Conservation (phyloP, 2,113 vertebrate species). For the Pterocles gutturalis region DNA sequence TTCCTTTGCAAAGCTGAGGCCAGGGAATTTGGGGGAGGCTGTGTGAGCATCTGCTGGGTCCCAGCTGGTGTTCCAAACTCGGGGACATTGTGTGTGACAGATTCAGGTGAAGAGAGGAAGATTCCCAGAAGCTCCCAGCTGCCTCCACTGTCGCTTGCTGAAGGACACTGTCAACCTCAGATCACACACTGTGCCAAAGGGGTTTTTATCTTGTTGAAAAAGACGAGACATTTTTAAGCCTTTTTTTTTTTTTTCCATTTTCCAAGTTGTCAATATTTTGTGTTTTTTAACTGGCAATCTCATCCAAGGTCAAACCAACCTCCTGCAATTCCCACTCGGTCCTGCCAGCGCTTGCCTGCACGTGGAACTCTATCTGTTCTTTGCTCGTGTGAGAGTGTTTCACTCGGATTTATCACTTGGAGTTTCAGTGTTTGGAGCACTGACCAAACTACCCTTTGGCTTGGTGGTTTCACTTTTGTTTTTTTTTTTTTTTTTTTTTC, state of each 20-base stretch:
- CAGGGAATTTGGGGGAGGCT: background rate
- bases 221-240: fast-evolving
- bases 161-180: background rate
- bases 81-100: background rate
- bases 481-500: fast-evolving
- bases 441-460: background rate
- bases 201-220: background rate
- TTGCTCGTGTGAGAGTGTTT: background rate
- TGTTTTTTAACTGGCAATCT: fast-evolving
- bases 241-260: background rate
- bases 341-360: background rate
- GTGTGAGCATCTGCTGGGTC: background rate
- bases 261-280: background rate
- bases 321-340: background rate
- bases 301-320: background rate
- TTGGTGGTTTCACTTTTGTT: background rate
- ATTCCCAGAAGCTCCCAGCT: background rate
- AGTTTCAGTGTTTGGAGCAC: background rate
- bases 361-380: background rate
- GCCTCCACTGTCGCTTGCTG: background rate
- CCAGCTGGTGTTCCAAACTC: background rate
- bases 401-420: background rate
- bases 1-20: background rate
- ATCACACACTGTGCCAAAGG: background rate
- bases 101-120: background rate